phyloP scores from a whole-genome alignment of 2,113 vertebrate genomes.

The Eleginops maclovinus region DNA sequence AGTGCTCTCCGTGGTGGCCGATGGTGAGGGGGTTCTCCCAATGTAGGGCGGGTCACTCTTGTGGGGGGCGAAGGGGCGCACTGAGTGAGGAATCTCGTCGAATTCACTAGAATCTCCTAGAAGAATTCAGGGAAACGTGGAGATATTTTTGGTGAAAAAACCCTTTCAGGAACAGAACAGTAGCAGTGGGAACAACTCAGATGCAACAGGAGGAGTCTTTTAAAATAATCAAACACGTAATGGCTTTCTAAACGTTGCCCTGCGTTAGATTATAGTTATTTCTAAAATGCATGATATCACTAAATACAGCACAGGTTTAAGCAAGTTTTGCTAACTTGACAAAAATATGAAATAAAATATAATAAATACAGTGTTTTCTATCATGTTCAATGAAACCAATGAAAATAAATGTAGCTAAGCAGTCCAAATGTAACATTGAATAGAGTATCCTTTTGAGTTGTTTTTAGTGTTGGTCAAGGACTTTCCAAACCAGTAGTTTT shows the following conservation, averaged over 20 bases:
- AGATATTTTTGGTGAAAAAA: not conserved
- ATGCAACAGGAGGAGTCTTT: not conserved
- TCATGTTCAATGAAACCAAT: not conserved
- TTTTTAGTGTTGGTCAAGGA: not conserved
- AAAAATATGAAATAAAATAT: too few species aligned
- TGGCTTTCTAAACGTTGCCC: not conserved
- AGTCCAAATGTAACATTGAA: not conserved
- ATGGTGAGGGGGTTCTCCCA: constrained; percentile 84
- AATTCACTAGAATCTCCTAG: constrained; percentile 95
- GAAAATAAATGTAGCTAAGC: not conserved
- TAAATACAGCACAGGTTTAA: not conserved
- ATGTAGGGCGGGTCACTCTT: constrained; percentile 80
- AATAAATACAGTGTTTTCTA: too few species aligned
- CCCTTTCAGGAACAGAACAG: not conserved
- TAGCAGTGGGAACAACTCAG: constrained; percentile 1
- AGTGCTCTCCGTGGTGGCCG: constrained; percentile 97
- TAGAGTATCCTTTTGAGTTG: too few species aligned
- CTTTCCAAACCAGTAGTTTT: not conserved
- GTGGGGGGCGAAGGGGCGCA: constrained; percentile 74
- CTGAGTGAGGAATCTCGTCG: constrained; percentile 87
- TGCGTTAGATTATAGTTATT: not conserved
- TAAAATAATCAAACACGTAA: not conserved
- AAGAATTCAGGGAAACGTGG: constrained; percentile 2
- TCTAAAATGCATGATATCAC: not conserved
- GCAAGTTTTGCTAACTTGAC: not conserved